These are phyloP conservation scores for Gadus chalcogrammus DNA, from an alignment of 2,113 vertebrate genomes.

Conservation along the genomic window DNA sequence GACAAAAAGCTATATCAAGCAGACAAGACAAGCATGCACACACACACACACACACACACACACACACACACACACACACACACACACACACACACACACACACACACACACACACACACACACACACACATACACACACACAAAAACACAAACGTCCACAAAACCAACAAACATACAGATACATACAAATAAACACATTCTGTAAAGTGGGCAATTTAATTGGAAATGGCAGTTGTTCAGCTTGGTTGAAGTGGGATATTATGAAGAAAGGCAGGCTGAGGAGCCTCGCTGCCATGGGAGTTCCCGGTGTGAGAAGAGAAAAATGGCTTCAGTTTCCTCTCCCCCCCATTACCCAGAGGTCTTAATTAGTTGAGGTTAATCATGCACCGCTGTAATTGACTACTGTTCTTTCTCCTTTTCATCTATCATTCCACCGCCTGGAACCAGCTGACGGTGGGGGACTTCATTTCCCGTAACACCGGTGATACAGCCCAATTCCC, in stretches of 20 bases:
- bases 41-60: neutral
- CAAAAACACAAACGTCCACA: neutral
- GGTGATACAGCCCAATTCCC: slow-evolving; percentile 52
- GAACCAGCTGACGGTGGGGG: slow-evolving; percentile 59
- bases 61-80: neutral
- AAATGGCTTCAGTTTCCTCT: slow-evolving; percentile 55
- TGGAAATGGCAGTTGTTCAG: slow-evolving; percentile 48
- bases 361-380: slow-evolving; percentile 79
- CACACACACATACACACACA: neutral
- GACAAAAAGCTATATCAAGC: no score
- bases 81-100: neutral
- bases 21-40: no score
- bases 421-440: slow-evolving; percentile 66
- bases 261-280: slow-evolving; percentile 58
- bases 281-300: slow-evolving; percentile 55
- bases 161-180: neutral
- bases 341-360: slow-evolving; percentile 70
- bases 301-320: slow-evolving; percentile 51
- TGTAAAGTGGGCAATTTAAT: neutral
- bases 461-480: slow-evolving; percentile 57
- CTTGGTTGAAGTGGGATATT: slow-evolving; percentile 50
- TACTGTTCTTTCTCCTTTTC: slow-evolving; percentile 71
- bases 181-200: neutral
- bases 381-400: slow-evolving; percentile 69
- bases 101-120: neutral